A percentile compares a stretch with the other conserved stretches of the same genome.
These are phyloP conservation scores for Pollenia labialis DNA, from an alignment of 2,888 invertebrate species.

Conservation along the genomic window DNA sequence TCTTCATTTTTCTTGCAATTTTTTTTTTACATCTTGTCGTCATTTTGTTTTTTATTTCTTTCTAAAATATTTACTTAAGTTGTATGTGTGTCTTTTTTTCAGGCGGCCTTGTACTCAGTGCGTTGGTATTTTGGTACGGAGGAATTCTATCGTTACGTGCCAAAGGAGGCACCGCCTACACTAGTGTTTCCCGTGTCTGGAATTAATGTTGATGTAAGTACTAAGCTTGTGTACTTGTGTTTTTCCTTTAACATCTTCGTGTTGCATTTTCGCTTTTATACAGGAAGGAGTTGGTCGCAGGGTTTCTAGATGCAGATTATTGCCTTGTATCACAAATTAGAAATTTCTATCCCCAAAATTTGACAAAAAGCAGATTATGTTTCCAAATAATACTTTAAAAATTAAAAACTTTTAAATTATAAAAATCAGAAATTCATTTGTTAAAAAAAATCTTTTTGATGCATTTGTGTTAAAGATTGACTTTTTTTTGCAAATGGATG, in stretches of 20 bases:
- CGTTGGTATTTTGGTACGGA: slow-evolving; percentile 87
- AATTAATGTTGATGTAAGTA: slow-evolving; percentile 87
- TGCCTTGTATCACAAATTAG: no score
- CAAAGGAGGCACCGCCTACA: slow-evolving; percentile 86
- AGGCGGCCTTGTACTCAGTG: slow-evolving; percentile 86
- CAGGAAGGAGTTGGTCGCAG: background rate
- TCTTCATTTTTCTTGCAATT: slow-evolving; percentile 63
- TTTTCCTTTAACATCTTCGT: background rate
- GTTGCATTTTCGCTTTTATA: background rate
- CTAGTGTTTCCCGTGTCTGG: slow-evolving; percentile 86
- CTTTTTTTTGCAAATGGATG: no score
- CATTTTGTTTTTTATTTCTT: slow-evolving; percentile 55
- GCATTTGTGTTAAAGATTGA: no score
- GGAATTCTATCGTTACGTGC: slow-evolving; percentile 87
- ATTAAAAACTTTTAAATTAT: no score
- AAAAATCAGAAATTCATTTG: no score
- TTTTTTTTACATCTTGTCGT: slow-evolving; percentile 12
- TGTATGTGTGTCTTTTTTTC: slow-evolving; percentile 66
- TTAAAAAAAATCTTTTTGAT: no score
- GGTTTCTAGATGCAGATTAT: no score
- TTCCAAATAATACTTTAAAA: no score
- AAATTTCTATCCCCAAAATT: no score
- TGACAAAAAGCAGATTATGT: no score
- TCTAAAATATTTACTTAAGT: slow-evolving; percentile 34
- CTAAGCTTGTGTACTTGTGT: slow-evolving; percentile 28